Conservation (phyloP, 2,888 invertebrate species). For the Punctoribates punctum region DNA sequence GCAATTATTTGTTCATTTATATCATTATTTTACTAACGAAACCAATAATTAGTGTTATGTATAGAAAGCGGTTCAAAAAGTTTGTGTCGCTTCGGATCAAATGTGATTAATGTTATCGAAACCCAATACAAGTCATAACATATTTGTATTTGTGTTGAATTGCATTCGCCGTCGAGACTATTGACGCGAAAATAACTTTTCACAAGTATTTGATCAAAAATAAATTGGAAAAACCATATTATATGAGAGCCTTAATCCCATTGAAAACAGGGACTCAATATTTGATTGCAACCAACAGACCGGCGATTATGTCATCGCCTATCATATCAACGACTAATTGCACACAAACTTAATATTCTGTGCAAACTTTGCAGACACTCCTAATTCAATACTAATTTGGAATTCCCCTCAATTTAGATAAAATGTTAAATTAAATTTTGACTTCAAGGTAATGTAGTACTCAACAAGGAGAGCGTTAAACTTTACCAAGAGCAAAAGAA, state of each 20-base stretch:
- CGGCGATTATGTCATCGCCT: no score
- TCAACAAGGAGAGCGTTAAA: no score
- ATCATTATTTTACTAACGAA: slow-evolving; percentile 26
- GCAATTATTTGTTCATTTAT: slow-evolving; percentile 28
- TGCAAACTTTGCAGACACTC: no score
- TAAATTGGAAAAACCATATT: slow-evolving; percentile 11
- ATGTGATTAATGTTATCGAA: slow-evolving; percentile 28
- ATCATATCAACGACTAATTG: no score
- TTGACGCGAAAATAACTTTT: slow-evolving; percentile 13
- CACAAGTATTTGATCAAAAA: slow-evolving; percentile 1
- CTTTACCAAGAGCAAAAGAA: no score
- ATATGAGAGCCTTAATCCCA: background rate
- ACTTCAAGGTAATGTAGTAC: background rate
- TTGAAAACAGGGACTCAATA: background rate
- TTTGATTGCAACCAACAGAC: no score
- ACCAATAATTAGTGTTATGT: slow-evolving; percentile 1
- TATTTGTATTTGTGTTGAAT: background rate
- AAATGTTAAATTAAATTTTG: background rate
- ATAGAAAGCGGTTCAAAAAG: slow-evolving; percentile 18
- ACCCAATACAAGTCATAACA: background rate
- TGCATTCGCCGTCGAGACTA: background rate
- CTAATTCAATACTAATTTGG: no score
- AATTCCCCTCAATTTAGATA: no score
- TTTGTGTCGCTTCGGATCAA: slow-evolving; percentile 13
- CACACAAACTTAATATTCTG: no score